Evolutionary conservation across 2,113 vertebrate species (phyloP).

Genomic region (Camelus dromedarius): DNA sequence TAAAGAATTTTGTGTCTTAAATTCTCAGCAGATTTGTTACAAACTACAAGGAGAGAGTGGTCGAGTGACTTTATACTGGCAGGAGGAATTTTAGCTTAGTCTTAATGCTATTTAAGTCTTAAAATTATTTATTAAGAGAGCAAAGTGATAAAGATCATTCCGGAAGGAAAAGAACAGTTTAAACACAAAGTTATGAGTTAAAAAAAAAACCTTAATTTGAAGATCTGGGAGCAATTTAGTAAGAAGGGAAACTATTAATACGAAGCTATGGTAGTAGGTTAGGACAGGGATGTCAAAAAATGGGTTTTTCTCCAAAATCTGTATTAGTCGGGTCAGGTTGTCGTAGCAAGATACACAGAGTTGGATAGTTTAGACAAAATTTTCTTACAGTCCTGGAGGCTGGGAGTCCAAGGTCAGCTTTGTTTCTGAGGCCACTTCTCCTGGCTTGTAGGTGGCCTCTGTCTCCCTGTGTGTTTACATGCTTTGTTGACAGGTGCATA

Average conservation of each 20-base stretch:
- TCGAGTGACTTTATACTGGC: neutral
- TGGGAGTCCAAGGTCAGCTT: neutral
- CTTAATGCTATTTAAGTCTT: neutral
- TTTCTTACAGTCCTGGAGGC: neutral
- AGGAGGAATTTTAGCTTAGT: neutral
- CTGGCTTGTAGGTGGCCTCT: rapidly evolving
- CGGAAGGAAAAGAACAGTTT: neutral
- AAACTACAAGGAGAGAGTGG: neutral
- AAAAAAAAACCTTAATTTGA: neutral
- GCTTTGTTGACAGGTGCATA: no score
- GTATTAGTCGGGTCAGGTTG: neutral
- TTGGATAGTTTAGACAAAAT: no score
- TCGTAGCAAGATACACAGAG: no score
- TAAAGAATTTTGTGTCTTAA: neutral
- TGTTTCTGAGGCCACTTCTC: neutral
- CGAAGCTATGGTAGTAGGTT: rapidly evolving
- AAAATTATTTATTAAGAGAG: neutral
- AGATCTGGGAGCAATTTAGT: neutral
- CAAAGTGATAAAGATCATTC: neutral
- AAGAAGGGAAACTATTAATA: neutral
- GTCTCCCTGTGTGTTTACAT: no score
- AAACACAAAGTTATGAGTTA: neutral
- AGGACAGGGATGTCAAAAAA: neutral
- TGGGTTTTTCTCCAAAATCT: no score
- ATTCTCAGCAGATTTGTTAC: neutral